Conservation (phyloP, 1,140 invertebrate species). For the Zeugodacus cucurbitae region DNA sequence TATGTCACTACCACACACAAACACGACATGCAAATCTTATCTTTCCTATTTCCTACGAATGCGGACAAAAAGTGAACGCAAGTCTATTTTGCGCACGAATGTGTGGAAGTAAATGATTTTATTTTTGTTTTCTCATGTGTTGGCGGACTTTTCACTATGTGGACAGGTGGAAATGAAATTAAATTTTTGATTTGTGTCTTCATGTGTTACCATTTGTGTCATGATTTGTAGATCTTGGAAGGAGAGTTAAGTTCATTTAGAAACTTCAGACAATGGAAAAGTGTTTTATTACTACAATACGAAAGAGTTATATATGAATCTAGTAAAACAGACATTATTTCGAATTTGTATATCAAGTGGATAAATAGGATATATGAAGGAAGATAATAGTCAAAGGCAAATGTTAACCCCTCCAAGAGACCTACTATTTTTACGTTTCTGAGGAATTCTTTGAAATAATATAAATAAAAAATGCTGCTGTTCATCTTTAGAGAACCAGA, state of each 20-base stretch:
- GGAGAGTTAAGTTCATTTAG: neutral
- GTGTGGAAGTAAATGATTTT: neutral
- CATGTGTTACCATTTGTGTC: neutral
- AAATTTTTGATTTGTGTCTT: neutral
- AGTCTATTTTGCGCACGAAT: neutral
- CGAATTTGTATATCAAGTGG: too few relatives aligned
- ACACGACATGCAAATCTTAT: neutral
- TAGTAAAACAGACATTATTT: too few relatives aligned
- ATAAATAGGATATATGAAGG: too few relatives aligned
- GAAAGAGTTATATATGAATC: too few relatives aligned
- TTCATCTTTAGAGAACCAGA: too few relatives aligned
- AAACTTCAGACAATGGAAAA: neutral
- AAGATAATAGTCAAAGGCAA: too few relatives aligned
- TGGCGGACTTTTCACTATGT: neutral
- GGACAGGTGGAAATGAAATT: neutral
- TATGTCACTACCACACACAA: neutral
- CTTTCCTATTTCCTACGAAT: neutral
- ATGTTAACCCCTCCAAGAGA: too few relatives aligned
- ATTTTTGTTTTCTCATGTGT: neutral
- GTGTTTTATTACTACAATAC: too few relatives aligned
- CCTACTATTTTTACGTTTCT: too few relatives aligned
- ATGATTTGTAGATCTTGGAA: neutral
- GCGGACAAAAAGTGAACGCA: neutral
- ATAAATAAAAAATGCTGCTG: too few relatives aligned
- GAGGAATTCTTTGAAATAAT: too few relatives aligned